Evolutionary conservation across 1,140 invertebrate species (phyloP).

Genomic region (Drosophila nasuta): DNA sequence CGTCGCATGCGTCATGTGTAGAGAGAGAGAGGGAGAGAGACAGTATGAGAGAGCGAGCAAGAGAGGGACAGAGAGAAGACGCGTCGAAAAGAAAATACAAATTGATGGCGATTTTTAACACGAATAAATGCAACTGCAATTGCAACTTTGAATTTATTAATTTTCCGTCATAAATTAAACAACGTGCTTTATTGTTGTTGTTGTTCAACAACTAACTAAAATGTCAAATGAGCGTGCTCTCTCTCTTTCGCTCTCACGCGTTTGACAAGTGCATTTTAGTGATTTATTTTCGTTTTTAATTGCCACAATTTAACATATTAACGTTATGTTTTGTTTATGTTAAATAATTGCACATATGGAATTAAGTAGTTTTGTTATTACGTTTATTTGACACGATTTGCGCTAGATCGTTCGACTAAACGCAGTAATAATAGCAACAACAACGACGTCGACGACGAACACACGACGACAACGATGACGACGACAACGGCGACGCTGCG

Average conservation of each 20-base stretch:
- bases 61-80: neutral
- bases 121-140: conserved; percentile 38
- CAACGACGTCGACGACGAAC: conserved; percentile 19
- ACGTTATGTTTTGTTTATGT: conserved; percentile 30
- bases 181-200: conserved; percentile 31
- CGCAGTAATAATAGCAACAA: conserved; percentile 40
- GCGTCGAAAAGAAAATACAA: conserved; percentile 42
- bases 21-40: neutral
- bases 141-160: conserved; percentile 54
- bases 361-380: conserved; percentile 18
- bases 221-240: conserved; percentile 48
- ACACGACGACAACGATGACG: conserved; percentile 33
- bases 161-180: conserved; percentile 59
- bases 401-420: conserved; percentile 73
- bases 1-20: conserved; percentile 36
- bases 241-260: conserved; percentile 20
- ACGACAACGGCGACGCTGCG: conserved; percentile 13
- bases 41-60: neutral
- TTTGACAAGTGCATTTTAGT: conserved; percentile 54
- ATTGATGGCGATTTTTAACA: conserved; percentile 48
- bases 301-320: conserved; percentile 12
- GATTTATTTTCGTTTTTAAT: conserved; percentile 18
- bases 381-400: conserved; percentile 32
- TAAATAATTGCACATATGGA: conserved; percentile 75
- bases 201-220: conserved; percentile 57